These are phyloP conservation scores for Castor canadensis DNA, from an alignment of 2,113 vertebrate species.

Conservation along the genomic window DNA sequence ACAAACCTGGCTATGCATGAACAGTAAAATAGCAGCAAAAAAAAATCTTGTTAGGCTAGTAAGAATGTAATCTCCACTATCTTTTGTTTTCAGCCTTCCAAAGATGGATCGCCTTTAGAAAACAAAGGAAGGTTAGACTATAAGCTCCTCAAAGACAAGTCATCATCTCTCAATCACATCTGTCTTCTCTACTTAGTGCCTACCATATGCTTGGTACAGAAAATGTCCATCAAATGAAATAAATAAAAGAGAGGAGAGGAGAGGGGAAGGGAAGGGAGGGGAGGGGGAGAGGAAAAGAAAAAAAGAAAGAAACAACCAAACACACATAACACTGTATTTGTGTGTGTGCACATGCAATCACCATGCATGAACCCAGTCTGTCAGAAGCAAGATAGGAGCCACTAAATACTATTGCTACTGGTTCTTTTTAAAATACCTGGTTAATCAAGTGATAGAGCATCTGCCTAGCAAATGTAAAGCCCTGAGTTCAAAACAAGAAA, in stretches of 20 bases:
- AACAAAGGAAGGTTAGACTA: slow-evolving; percentile 42
- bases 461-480: too few relatives aligned
- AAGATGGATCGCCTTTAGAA: slow-evolving; percentile 27
- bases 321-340: neutral
- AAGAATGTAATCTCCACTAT: neutral
- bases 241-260: too few relatives aligned
- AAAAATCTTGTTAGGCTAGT: neutral
- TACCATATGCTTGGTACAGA: neutral
- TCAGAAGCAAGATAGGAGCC: neutral
- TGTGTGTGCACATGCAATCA: neutral
- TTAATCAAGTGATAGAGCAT: too few relatives aligned
- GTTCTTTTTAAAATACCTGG: neutral
- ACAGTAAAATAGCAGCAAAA: neutral
- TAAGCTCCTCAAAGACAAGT: neutral
- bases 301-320: neutral
- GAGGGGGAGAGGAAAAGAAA: too few relatives aligned
- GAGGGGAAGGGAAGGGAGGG: too few relatives aligned
- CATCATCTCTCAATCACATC: neutral
- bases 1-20: neutral
- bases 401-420: neutral
- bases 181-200: neutral
- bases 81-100: neutral
- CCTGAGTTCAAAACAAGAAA: too few relatives aligned
- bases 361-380: neutral
- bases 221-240: neutral